Percentiles rank a stretch among this genome's conserved stretches.
These are phyloP conservation scores for Phoxinus dragarum DNA, from an alignment of 2,797 vertebrate genomes.

Conservation along the genomic window DNA sequence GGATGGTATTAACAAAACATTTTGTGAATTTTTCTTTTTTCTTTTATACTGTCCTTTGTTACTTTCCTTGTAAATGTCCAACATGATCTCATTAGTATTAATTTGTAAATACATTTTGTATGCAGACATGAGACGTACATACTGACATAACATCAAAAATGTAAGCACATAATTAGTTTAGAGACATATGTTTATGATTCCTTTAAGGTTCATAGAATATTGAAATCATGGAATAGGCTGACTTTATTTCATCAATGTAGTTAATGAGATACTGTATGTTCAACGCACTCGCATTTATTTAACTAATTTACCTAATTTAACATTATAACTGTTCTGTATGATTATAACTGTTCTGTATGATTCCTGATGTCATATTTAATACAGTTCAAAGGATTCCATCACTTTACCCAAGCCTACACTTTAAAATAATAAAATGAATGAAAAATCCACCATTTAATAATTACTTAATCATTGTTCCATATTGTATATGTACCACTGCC, in stretches of 20 bases:
- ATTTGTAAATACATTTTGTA: neutral
- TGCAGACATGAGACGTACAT: neutral
- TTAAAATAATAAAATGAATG: no score
- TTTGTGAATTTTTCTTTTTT: neutral
- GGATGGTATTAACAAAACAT: neutral
- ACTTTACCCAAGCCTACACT: no score
- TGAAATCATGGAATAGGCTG: neutral
- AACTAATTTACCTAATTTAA: neutral
- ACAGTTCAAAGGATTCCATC: no score
- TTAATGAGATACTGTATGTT: neutral
- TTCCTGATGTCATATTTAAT: neutral
- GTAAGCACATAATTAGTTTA: neutral
- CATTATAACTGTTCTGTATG: neutral
- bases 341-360: neutral
- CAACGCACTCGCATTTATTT: neutral
- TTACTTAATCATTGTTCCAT: neutral
- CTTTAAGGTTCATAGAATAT: neutral
- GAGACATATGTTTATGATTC: neutral
- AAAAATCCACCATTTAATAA: no score
- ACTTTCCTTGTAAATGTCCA: neutral
- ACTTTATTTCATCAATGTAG: neutral
- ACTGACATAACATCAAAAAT: neutral
- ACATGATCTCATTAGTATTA: neutral
- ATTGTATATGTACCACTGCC: neutral
- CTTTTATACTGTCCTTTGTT: neutral